Conservation (phyloP, 2,113 vertebrate genomes). For the Hippocampus zosterae region DNA sequence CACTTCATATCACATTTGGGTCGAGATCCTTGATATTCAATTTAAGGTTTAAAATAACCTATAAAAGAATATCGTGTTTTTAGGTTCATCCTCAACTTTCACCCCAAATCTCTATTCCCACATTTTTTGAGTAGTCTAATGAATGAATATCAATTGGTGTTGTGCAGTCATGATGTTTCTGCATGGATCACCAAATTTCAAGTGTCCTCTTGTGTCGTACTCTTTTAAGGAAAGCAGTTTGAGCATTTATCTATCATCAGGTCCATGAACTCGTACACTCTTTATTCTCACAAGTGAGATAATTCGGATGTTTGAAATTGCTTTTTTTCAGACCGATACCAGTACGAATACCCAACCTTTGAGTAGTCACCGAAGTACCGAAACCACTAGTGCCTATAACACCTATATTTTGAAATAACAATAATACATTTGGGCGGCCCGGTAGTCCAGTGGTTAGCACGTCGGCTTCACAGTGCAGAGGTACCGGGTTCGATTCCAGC, state of each 20-base stretch:
- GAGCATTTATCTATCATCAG: not conserved
- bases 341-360: no score
- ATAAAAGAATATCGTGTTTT: not conserved
- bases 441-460: no score
- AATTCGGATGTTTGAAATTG: not conserved
- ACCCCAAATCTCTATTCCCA: not conserved
- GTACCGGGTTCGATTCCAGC: no score
- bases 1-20: no score
- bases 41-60: no score
- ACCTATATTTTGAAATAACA: no score
- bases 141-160: not conserved
- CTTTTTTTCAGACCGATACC: no score
- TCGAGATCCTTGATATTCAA: no score
- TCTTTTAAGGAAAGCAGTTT: not conserved
- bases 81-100: not conserved
- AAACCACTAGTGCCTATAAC: no score
- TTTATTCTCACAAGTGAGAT: not conserved
- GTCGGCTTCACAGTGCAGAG: no score
- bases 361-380: no score
- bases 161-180: not conserved
- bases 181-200: constrained; percentile 9
- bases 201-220: not conserved
- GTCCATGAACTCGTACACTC: not conserved
- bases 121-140: not conserved
- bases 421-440: no score